These are phyloP conservation scores for Teleiodes luculella DNA, from an alignment of 2,888 invertebrate genomes.

Conservation along the genomic window DNA sequence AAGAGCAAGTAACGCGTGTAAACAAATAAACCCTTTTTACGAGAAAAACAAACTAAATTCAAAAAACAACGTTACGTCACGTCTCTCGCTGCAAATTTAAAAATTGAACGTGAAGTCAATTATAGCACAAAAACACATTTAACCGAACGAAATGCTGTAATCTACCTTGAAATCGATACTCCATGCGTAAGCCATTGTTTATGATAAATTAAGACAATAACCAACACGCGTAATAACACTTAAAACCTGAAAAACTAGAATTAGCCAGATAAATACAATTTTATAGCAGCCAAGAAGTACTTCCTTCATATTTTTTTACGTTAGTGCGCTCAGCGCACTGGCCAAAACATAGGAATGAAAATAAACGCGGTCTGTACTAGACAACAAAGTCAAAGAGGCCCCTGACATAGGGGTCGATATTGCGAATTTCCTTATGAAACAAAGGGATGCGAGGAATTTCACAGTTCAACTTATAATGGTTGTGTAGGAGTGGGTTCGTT, in stretches of 20 bases:
- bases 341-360: conserved; percentile 55
- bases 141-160: neutral
- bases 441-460: neutral
- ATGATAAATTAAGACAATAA: neutral
- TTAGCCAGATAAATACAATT: neutral
- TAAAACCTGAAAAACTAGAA: neutral
- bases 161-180: conserved; percentile 2
- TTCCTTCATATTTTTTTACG: conserved; percentile 7
- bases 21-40: no score
- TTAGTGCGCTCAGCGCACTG: conserved; percentile 25
- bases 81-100: neutral
- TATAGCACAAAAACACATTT: neutral
- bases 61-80: no score
- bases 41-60: no score
- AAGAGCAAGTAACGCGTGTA: no score
- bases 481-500: conserved; percentile 50
- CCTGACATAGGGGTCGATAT: neutral
- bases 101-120: neutral
- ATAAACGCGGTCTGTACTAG: conserved; percentile 39
- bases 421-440: neutral
- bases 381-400: neutral
- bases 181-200: conserved; percentile 1
- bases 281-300: neutral
- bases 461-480: conserved; percentile 1
- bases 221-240: neutral